Evolutionary conservation across 2,113 vertebrate genomes (phyloP).

Genomic region (Accipiter cooperii): DNA sequence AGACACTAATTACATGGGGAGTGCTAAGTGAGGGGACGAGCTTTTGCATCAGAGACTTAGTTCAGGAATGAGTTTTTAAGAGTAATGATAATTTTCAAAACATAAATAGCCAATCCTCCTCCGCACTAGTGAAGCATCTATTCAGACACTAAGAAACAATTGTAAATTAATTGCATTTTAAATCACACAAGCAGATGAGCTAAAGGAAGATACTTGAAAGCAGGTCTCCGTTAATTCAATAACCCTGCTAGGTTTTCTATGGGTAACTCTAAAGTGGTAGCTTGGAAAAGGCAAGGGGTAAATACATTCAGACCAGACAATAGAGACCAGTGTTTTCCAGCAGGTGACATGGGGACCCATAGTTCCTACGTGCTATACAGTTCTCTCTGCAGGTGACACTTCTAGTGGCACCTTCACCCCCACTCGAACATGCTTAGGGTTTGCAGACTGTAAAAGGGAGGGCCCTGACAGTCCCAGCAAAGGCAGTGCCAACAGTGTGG

Average conservation of each 20-base stretch:
- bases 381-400: not conserved
- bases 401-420: not conserved
- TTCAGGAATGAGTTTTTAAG: not conserved
- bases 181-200: not conserved
- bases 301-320: not conserved
- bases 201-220: not conserved
- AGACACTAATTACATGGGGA: not conserved
- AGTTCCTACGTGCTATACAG: not conserved
- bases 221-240: not conserved
- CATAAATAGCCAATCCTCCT: not conserved
- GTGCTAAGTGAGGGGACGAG: not conserved
- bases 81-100: not conserved
- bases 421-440: not conserved
- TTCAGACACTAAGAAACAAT: not conserved
- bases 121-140: not conserved
- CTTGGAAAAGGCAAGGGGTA: not conserved
- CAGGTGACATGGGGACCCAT: not conserved
- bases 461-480: accelerated
- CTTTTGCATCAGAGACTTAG: not conserved
- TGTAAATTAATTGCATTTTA: not conserved
- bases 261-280: not conserved
- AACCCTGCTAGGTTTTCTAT: not conserved
- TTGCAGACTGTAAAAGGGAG: not conserved
- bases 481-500: not conserved
- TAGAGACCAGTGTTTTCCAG: not conserved